Conservation (phyloP, 2,797 vertebrate species). For the Salarias fasciatus region DNA sequence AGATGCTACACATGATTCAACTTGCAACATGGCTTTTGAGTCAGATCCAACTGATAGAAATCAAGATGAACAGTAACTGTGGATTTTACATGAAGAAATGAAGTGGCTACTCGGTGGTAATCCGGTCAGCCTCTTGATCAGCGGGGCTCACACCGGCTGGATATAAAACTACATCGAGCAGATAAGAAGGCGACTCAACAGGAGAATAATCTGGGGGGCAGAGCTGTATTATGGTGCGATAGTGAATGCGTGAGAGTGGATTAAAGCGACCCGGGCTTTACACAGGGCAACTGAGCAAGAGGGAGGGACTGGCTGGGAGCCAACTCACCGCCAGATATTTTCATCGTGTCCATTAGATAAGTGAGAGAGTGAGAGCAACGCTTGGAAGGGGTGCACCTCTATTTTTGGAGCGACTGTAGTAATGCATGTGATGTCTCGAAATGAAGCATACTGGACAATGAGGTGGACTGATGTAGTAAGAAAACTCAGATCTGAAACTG, state of each 20-base stretch:
- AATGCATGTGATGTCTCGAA: conserved; percentile 2
- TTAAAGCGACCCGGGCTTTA: conserved; percentile 57
- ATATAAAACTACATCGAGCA: conserved; percentile 44
- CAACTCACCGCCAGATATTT: conserved; percentile 30
- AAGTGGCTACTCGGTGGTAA: conserved; percentile 17
- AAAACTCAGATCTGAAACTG: too few species aligned
- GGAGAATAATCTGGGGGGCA: conserved; percentile 62
- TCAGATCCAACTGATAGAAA: background rate
- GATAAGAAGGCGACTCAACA: conserved; percentile 66
- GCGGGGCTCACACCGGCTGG: conserved; percentile 22
- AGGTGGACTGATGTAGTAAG: too few species aligned
- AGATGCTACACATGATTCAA: too few species aligned
- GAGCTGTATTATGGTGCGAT: conserved; percentile 60
- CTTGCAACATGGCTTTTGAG: too few species aligned
- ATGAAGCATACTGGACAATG: background rate
- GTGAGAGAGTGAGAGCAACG: conserved; percentile 20
- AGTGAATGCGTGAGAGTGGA: conserved; percentile 63
- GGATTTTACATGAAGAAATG: conserved; percentile 11
- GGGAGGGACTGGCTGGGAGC: conserved; percentile 49
- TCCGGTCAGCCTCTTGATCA: conserved; percentile 25
- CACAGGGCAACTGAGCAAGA: conserved; percentile 43
- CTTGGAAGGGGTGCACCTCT: conserved; percentile 6
- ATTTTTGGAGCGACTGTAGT: conserved; percentile 6
- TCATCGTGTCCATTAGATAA: conserved; percentile 23
- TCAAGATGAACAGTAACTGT: background rate